These are phyloP conservation scores for Patella depressa DNA, from an alignment of 2,888 invertebrate species.

Conservation along the genomic window DNA sequence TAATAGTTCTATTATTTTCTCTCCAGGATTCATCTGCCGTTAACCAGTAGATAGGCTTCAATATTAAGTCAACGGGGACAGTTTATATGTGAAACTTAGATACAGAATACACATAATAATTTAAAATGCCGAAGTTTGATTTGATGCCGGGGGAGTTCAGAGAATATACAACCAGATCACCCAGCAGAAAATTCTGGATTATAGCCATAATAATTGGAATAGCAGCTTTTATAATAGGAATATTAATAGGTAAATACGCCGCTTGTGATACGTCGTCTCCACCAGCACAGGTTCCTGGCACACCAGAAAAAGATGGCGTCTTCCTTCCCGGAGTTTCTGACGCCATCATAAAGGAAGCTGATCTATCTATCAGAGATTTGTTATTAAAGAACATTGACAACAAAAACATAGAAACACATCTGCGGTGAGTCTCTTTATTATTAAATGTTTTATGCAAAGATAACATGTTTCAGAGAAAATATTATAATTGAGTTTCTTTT, in stretches of 20 bases:
- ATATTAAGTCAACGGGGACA: too few relatives aligned
- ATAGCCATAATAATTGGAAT: conserved; percentile 16
- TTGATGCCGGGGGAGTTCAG: background rate
- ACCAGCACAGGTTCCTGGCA: background rate
- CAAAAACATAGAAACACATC: conserved; percentile 18
- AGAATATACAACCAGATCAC: background rate
- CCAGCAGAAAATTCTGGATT: background rate
- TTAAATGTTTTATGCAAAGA: too few relatives aligned
- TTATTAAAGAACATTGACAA: conserved; percentile 15
- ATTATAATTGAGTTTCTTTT: too few relatives aligned
- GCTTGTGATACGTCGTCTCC: conserved; percentile 21
- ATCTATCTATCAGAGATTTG: conserved; percentile 1
- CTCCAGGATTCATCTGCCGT: too few relatives aligned
- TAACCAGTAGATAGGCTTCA: too few relatives aligned
- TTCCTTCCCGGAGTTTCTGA: conserved; percentile 14
- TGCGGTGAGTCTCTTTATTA: conserved; percentile 9
- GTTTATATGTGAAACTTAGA: too few relatives aligned
- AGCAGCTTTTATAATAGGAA: conserved; percentile 38
- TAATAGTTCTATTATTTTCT: too few relatives aligned
- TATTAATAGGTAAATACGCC: conserved; percentile 48
- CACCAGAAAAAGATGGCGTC: background rate
- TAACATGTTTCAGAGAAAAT: too few relatives aligned
- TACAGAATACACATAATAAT: too few relatives aligned
- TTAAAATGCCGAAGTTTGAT: background rate
- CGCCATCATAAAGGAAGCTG: conserved; percentile 11